Evolutionary conservation across 1,140 invertebrate genomes (phyloP).

Genomic region (Diabrotica virgifera): DNA sequence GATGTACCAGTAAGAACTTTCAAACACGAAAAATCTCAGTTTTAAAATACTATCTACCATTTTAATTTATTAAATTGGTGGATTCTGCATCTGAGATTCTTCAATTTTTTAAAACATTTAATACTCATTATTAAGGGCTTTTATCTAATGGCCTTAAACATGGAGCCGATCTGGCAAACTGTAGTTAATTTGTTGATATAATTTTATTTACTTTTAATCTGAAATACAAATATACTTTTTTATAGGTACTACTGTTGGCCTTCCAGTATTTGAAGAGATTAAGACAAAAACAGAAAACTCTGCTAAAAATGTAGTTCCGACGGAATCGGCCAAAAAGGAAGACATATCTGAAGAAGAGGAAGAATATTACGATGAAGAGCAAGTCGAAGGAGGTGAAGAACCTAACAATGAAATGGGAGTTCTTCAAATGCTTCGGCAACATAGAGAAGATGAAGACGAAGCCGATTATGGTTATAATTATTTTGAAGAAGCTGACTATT

Average conservation of each 20-base stretch:
- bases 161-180: too few relatives aligned
- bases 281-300: neutral
- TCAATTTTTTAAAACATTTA: too few relatives aligned
- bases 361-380: conserved; percentile 19
- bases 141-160: too few relatives aligned
- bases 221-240: neutral
- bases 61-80: too few relatives aligned
- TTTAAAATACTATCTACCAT: too few relatives aligned
- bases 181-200: conserved; percentile 16
- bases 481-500: neutral
- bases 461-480: neutral
- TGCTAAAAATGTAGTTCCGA: neutral
- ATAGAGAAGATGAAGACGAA: conserved; percentile 15
- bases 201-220: neutral
- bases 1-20: too few relatives aligned
- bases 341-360: conserved; percentile 14
- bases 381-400: conserved; percentile 3
- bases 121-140: too few relatives aligned
- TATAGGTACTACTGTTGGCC: neutral
- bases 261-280: neutral
- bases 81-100: too few relatives aligned
- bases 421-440: conserved; percentile 16
- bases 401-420: conserved; percentile 12
- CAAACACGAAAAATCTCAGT: too few relatives aligned
- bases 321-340: conserved; percentile 12